phyloP scores from a whole-genome alignment of 1,140 invertebrate species.

The Maniola jurtina region DNA sequence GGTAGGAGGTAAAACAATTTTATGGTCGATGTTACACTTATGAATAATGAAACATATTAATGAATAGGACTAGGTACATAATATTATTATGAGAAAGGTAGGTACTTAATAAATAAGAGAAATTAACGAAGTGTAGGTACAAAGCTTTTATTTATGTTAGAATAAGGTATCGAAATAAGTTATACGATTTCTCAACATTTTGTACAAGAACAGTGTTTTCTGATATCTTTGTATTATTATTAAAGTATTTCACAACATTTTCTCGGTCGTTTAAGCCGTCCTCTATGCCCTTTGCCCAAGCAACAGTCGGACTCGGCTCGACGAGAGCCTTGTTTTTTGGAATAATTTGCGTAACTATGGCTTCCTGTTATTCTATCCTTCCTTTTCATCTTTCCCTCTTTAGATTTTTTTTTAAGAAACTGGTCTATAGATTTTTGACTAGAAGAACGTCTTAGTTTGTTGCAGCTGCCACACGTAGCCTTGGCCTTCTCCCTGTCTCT shows the following conservation, averaged over 20 bases:
- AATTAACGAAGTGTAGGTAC: too few species aligned
- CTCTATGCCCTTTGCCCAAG: slow-evolving; percentile 60
- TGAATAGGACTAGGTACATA: too few species aligned
- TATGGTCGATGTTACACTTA: too few species aligned
- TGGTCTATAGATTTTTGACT: slow-evolving; percentile 46
- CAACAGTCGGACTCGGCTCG: slow-evolving; percentile 47
- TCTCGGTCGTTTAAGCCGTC: slow-evolving; percentile 43
- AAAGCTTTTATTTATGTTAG: too few species aligned
- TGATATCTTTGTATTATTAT: slow-evolving; percentile 1
- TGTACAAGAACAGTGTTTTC: too few species aligned
- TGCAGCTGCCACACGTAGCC: slow-evolving; percentile 48
- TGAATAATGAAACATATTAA: too few species aligned
- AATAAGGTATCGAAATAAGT: too few species aligned
- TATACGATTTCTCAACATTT: too few species aligned
- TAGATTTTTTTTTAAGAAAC: slow-evolving; percentile 56
- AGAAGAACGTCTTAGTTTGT: slow-evolving; percentile 41
- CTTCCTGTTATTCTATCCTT: slow-evolving; percentile 52
- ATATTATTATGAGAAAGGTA: too few species aligned
- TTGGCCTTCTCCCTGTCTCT: slow-evolving; percentile 54
- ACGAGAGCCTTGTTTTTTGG: slow-evolving; percentile 39
- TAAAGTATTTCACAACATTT: slow-evolving; percentile 57
- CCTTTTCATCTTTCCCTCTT: slow-evolving; percentile 52
- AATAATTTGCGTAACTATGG: slow-evolving; percentile 47
- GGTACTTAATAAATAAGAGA: too few species aligned
- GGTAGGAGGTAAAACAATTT: too few species aligned